Evolutionary conservation across 2,888 invertebrate genomes (phyloP).

Genomic region (Lysandra bellargus): DNA sequence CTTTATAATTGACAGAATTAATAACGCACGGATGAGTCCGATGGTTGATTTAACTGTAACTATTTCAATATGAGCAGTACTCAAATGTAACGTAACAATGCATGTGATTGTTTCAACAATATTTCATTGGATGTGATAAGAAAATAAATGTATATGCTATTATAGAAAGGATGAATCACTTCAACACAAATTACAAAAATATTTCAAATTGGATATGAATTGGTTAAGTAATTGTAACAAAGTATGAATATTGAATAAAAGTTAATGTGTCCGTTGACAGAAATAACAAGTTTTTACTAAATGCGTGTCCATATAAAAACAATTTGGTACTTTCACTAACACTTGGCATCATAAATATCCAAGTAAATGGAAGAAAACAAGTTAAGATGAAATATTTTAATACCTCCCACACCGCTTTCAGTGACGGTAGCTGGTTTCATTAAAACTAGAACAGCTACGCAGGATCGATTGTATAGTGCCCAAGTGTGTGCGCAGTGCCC

Average conservation of each 20-base stretch:
- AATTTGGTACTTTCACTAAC: background rate
- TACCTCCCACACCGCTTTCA: too few relatives aligned
- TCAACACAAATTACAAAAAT: background rate
- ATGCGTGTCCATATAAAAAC: background rate
- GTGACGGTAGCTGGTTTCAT: too few relatives aligned
- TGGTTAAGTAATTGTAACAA: too few relatives aligned
- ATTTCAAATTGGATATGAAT: background rate
- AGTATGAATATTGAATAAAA: background rate
- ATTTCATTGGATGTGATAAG: too few relatives aligned
- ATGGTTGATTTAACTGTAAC: background rate
- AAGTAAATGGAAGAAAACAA: background rate
- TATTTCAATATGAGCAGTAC: too few relatives aligned
- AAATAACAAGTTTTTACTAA: background rate
- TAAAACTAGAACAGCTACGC: too few relatives aligned
- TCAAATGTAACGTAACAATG: too few relatives aligned
- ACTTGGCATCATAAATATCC: background rate
- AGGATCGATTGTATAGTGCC: too few relatives aligned
- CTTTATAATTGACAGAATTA: slow-evolving; percentile 1
- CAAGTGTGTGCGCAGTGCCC: too few relatives aligned
- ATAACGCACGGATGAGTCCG: background rate
- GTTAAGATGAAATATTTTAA: background rate
- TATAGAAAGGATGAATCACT: background rate
- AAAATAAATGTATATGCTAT: background rate
- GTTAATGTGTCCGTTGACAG: background rate
- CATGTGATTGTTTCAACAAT: too few relatives aligned